phyloP scores from a whole-genome alignment of 2,113 vertebrate species.

The Reinhardtius hippoglossoides region DNA sequence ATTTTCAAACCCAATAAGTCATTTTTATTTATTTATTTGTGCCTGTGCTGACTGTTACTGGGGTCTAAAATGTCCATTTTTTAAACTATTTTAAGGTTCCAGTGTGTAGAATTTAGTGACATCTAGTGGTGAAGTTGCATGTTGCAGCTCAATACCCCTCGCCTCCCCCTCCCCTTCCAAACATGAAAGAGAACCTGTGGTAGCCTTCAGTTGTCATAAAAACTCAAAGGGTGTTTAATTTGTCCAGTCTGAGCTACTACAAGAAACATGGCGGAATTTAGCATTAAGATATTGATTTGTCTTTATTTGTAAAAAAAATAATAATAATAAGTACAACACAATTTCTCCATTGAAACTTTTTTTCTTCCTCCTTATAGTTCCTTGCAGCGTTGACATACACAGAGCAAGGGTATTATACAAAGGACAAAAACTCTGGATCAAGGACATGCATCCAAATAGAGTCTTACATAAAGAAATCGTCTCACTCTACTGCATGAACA shows the following conservation, averaged over 20 bases:
- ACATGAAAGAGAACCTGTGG: too few relatives aligned
- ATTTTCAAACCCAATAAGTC: background rate
- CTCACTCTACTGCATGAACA: slow-evolving; percentile 69
- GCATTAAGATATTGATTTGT: background rate
- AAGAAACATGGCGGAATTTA: background rate
- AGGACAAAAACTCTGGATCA: slow-evolving; percentile 57
- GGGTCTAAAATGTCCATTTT: too few relatives aligned
- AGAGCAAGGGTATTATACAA: slow-evolving; percentile 66
- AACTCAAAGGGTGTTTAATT: too few relatives aligned
- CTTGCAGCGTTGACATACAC: slow-evolving; percentile 52
- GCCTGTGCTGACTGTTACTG: too few relatives aligned
- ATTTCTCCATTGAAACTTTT: background rate
- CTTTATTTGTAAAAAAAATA: background rate
- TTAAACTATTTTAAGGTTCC: too few relatives aligned
- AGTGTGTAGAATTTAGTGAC: too few relatives aligned
- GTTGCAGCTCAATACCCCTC: too few relatives aligned
- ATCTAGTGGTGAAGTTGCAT: too few relatives aligned
- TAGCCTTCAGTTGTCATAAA: too few relatives aligned
- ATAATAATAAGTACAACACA: background rate
- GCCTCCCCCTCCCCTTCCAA: too few relatives aligned
- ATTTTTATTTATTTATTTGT: too few relatives aligned
- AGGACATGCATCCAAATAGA: slow-evolving; percentile 24
- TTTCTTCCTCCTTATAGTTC: slow-evolving; percentile 37
- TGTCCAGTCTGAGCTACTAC: too few relatives aligned
- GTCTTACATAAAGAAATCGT: slow-evolving; percentile 62